These are phyloP conservation scores for Gallirallus australis DNA, from an alignment of 2,797 vertebrate species.

Conservation along the genomic window DNA sequence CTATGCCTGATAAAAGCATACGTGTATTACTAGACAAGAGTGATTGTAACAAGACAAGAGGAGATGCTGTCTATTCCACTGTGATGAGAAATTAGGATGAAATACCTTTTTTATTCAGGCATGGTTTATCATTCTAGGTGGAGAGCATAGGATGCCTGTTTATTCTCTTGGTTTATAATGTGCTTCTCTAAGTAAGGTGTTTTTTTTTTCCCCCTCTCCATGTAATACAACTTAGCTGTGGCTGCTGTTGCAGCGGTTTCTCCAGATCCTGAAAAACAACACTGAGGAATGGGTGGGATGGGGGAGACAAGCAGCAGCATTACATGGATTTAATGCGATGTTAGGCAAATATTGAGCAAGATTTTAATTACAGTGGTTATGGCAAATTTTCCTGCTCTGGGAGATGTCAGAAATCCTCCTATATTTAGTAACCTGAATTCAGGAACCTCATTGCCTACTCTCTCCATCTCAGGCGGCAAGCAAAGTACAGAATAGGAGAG, in stretches of 20 bases:
- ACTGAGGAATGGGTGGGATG: neutral
- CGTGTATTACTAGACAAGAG: neutral
- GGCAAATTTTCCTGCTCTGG: conserved; percentile 25
- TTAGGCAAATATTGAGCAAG: conserved; percentile 18
- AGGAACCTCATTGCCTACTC: conserved; percentile 7
- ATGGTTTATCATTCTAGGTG: neutral
- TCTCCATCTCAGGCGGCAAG: neutral
- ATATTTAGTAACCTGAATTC: conserved; percentile 55
- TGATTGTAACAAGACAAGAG: neutral
- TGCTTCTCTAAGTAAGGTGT: neutral
- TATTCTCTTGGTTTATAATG: neutral
- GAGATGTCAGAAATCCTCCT: conserved; percentile 37
- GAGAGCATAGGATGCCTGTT: neutral
- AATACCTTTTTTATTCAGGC: neutral
- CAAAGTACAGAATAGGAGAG: neutral
- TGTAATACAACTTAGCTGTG: neutral
- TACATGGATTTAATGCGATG: neutral
- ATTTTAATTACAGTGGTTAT: conserved; percentile 24
- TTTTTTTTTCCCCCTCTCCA: neutral
- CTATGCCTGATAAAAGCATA: neutral
- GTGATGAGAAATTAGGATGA: conserved; percentile 32
- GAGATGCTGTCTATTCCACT: neutral
- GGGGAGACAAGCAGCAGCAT: neutral
- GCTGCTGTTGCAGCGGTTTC: neutral
- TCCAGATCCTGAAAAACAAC: conserved; percentile 23